Evolutionary conservation across 2,888 invertebrate species (phyloP), one percentile per base, ranked within the genome.

Genomic region (Athalia circularis): DNA sequence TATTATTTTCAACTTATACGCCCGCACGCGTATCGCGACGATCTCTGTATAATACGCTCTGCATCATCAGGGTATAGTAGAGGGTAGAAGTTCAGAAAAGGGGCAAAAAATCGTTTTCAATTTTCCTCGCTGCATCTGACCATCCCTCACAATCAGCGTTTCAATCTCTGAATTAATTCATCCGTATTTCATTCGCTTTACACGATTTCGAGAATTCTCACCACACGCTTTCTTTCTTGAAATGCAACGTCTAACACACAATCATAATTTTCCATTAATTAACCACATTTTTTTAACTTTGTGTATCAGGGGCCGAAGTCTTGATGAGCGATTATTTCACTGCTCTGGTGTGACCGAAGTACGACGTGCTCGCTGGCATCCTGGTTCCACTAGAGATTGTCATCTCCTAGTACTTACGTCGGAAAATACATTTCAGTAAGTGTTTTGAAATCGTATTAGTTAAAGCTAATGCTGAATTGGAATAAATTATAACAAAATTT

Each of bases 361-460:
- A 15, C 92, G 94, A 13, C 94, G 95, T 84, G 94, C 94, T 5
- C 93, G 94, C 82, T 98, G 98, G 96, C 98, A 98, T 91, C 97
- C 98, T 0, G 95, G 94, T 62, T 96, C 97, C 52, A 90, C 92
- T 9, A 92, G 93, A 0, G 94, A 96, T 84, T 94, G 94, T 0
- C 96, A 96, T 89, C 89, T 98, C 1, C 90, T 96, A 13, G 93
- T 97, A 0, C 92, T 98, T 45, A 95, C 96, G 3, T 96, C 97
- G 0, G 96, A 98, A 88, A 98, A 98, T 87, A 93, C 94, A 52
- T 93, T 98, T 86, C 95, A 97, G 95, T 96, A 90, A 90, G 88
- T 82, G 61, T 64, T 79, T 52, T 45, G 29, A 57, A n/a, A 13
- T n/a, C 5, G 50, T 57, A 52, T 72, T 15, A 29, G 45, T 72